phyloP scores from a whole-genome alignment of 2,797 vertebrate species.

The Cyclopterus lumpus region DNA sequence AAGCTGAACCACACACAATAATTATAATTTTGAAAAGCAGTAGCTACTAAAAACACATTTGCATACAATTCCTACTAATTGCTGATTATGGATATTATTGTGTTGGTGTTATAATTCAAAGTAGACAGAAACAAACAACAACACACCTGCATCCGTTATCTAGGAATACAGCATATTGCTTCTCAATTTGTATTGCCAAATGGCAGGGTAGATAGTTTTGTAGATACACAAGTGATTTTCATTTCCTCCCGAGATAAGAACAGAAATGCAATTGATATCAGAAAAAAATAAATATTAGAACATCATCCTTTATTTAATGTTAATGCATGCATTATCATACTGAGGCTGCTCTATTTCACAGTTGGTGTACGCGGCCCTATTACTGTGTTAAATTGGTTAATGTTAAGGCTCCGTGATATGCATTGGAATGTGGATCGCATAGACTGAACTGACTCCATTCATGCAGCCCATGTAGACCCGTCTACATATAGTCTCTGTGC shows the following conservation, averaged over 20 bases:
- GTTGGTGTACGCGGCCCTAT: constrained; percentile 23
- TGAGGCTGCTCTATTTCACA: constrained; percentile 45
- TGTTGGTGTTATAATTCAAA: neutral
- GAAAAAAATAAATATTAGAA: constrained; percentile 20
- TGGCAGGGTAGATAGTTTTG: neutral
- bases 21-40: neutral
- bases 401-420: constrained; percentile 35
- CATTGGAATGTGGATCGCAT: constrained; percentile 19
- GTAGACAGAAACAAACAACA: neutral
- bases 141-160: neutral
- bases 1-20: neutral
- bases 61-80: neutral
- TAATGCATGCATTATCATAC: constrained; percentile 42
- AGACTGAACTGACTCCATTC: constrained; percentile 11
- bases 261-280: constrained; percentile 36
- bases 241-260: constrained; percentile 25
- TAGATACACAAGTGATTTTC: constrained; percentile 9
- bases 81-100: neutral
- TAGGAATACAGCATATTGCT: neutral
- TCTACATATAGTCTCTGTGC: constrained; percentile 22
- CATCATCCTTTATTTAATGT: constrained; percentile 41
- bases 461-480: constrained; percentile 18
- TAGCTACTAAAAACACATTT: neutral
- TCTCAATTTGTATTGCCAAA: constrained; percentile 4
- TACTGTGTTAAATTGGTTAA: constrained; percentile 46